Evolutionary conservation across 2,888 invertebrate species (phyloP), one percentile per base, ranked within the genome.

Genomic region (Dysmachus trigonus): DNA sequence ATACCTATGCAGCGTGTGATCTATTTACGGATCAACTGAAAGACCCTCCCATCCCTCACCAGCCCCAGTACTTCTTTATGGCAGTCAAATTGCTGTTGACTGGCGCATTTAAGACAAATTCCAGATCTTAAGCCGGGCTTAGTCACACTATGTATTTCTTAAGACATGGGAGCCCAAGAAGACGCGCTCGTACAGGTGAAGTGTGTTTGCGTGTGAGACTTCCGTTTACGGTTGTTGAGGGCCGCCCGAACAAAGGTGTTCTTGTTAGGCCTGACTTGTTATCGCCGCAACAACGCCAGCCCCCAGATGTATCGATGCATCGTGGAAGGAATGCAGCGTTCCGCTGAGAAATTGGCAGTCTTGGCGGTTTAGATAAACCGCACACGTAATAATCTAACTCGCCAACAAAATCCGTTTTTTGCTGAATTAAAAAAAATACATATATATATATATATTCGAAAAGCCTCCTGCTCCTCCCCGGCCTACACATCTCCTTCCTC

Each of bases 341-440:
- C 35, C 15, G 18, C n/a, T 22, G 27, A 76, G 33, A 76, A 81
- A 81, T 81, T 81, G 81, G 81, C 31, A 33, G 53, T 53, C 33
- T 81, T 5, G 22, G n/a, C 10, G 35, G n/a, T n/a, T 7, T 41
- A 53, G 53, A 53, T 53, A 81, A 41, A 33, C 62, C 62, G 81
- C 81, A 79, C 81, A 81, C 62, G 81, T 81, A 53, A 35, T 81
- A 81, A 81, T 81, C 81, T 81, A 53, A 81, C 81, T 81, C 18
- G 62, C 81, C 47, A 51, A 53, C 53, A 81, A 41, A 81, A 81
- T 81, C 62, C 22, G 53, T 31, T 35, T 31, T 35, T 62, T 51
- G n/a, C 81, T 22, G 30, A 33, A 79, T 38, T 47, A 77, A 77
- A 47, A n/a, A n/a, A n/a, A n/a, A n/a, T n/a, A n/a, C n/a, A n/a